These are phyloP conservation scores for Torymus auratus DNA, from an alignment of 2,888 invertebrate species.

Conservation along the genomic window DNA sequence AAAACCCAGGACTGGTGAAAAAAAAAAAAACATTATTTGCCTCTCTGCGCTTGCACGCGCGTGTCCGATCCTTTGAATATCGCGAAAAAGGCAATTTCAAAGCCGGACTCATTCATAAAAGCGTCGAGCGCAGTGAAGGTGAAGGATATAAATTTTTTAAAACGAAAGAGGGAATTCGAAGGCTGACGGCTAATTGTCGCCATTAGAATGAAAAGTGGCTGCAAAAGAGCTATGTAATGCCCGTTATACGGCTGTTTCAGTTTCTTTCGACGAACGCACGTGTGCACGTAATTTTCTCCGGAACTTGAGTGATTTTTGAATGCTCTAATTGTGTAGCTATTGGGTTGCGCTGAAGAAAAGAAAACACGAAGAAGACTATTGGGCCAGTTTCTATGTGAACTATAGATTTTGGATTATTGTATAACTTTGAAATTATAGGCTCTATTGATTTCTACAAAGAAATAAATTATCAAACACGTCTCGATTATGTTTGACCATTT, in stretches of 20 bases:
- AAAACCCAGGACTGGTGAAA: background rate
- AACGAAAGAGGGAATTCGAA: slow-evolving; percentile 35
- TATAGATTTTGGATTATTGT: too few species aligned
- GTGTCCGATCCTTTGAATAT: slow-evolving; percentile 25
- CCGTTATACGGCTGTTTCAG: background rate
- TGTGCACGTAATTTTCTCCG: too few species aligned
- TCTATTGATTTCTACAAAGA: too few species aligned
- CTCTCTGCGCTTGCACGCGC: background rate
- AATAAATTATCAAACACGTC: too few species aligned
- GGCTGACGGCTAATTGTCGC: slow-evolving; percentile 43
- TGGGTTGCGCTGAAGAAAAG: too few species aligned
- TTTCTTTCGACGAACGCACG: too few species aligned
- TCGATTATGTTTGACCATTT: too few species aligned
- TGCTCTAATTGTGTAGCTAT: too few species aligned
- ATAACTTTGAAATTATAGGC: too few species aligned
- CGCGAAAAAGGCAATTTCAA: slow-evolving; percentile 15
- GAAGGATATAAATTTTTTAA: slow-evolving; percentile 45
- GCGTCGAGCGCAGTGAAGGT: slow-evolving; percentile 23
- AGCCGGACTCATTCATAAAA: slow-evolving; percentile 23
- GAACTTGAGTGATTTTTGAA: too few species aligned
- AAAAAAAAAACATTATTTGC: slow-evolving; percentile 19
- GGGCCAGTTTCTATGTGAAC: too few species aligned
- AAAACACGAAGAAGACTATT: too few species aligned
- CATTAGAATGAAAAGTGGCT: slow-evolving; percentile 41
- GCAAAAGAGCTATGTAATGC: slow-evolving; percentile 7